These are phyloP conservation scores for Nothoprocta pentlandii DNA, from an alignment of 2,113 vertebrate genomes.

Conservation along the genomic window DNA sequence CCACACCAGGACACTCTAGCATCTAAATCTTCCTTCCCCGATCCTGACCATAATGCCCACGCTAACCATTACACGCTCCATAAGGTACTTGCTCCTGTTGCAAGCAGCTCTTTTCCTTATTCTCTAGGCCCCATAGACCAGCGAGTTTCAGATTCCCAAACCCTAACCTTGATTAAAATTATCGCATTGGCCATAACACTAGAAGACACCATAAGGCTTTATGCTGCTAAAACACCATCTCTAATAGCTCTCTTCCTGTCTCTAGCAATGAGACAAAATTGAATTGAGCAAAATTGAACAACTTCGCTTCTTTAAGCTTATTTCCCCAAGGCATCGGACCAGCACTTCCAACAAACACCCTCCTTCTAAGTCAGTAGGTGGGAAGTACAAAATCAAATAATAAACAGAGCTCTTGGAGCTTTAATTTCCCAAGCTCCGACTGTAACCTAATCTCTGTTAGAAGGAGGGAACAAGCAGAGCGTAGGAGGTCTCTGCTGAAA, in stretches of 20 bases:
- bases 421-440: constrained; percentile 52
- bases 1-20: background rate
- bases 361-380: background rate
- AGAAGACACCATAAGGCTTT: background rate
- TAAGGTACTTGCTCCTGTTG: background rate
- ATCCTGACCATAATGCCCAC: background rate
- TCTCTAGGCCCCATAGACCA: background rate
- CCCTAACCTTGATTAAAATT: constrained; percentile 26
- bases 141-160: background rate
- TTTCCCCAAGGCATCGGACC: constrained; percentile 47
- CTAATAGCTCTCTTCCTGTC: constrained; percentile 22
- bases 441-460: background rate
- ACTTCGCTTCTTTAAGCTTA: constrained; percentile 54
- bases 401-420: constrained; percentile 32
- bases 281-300: constrained; percentile 52
- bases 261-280: constrained; percentile 28
- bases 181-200: background rate
- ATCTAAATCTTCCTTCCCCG: background rate
- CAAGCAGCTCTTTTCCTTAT: background rate
- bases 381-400: constrained; percentile 30
- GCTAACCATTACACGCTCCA: background rate
- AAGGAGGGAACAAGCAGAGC: background rate
- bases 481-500: background rate
- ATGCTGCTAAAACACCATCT: background rate
- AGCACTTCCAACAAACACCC: background rate